phyloP scores from a whole-genome alignment of 2,113 vertebrate species.

The Tinamus guttatus region DNA sequence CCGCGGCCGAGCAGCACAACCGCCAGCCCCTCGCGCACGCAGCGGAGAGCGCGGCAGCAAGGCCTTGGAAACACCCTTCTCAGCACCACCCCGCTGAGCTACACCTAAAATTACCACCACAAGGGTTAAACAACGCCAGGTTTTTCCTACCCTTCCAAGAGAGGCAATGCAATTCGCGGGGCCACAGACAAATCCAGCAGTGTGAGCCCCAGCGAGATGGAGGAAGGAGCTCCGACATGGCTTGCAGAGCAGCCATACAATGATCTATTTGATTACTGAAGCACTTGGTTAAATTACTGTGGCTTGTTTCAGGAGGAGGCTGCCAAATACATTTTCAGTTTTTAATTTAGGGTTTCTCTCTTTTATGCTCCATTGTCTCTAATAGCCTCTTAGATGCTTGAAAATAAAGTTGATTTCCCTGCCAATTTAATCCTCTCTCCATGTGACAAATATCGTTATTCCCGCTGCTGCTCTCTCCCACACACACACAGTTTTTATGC shows the following conservation, averaged over 20 bases:
- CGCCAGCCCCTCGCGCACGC: neutral
- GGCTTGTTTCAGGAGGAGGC: slow-evolving; percentile 45
- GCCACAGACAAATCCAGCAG: slow-evolving; percentile 59
- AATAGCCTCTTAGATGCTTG: slow-evolving; percentile 61
- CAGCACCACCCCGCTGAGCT: neutral
- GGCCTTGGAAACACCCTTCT: neutral
- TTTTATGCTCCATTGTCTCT: slow-evolving; percentile 70
- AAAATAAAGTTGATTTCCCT: slow-evolving; percentile 71
- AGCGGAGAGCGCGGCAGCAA: neutral
- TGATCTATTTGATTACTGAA: slow-evolving; percentile 69
- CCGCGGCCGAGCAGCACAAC: neutral
- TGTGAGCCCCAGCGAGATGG: slow-evolving; percentile 38
- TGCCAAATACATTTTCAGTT: slow-evolving; percentile 65
- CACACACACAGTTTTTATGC: slow-evolving; percentile 43
- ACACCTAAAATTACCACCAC: neutral
- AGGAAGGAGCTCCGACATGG: slow-evolving; percentile 46
- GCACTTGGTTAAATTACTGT: slow-evolving; percentile 56
- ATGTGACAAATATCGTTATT: slow-evolving; percentile 62
- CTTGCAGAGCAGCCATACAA: slow-evolving; percentile 51
- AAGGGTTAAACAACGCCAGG: slow-evolving; percentile 38
- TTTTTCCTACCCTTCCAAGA: slow-evolving; percentile 25
- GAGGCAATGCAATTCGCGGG: neutral
- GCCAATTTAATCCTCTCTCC: slow-evolving; percentile 69
- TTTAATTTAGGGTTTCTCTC: slow-evolving; percentile 71
- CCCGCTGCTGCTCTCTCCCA: slow-evolving; percentile 55